Evolutionary conservation across 2,797 vertebrate genomes (phyloP), one percentile per base, ranked within the genome.

Genomic region (Hydrolagus colliei): DNA sequence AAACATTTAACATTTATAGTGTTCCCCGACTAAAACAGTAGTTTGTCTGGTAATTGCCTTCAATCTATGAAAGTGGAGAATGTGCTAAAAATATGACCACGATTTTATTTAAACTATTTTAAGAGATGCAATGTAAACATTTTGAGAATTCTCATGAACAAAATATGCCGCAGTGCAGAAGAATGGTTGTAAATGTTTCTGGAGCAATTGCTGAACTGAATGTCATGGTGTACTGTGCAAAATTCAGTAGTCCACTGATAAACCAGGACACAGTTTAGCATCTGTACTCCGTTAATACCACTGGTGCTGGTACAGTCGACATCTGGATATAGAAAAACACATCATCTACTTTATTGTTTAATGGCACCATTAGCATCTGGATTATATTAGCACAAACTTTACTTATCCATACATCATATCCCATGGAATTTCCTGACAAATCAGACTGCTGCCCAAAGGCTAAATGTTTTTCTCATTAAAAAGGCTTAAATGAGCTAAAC

Each of bases 381-480:
- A 89, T 89, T 87, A 3, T 75, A 91, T 93, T 91, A 90, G 86
- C 88, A 84, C 86, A 86, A 52, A 52, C 89, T 90, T 89, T 91
- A 89, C 88, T 91, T 89, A 88, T 90, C 87, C 88, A 89, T 91
- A 75, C 80, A 88, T 91, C 89, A 88, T 63, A 90, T 89, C 88
- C 88, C 88, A 87, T 92, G 89, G 91, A 91, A 90, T 92, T 92
- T 93, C 91, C 91, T 91, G 91, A 90, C 65, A 86, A 90, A 91
- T 91, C 88, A 89, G 89, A 91, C 87, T 88, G 89, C 88, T 88
- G 91, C 91, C 90, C 88, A 90, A 90, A 91, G 90, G 89, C 90
- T 90, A 89, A 91, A 88, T 85, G 88, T 88, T 90, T 90, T 90
- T 89, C 87, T 88, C 88, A 87, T 88, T 90, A 89, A 82, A 0